A percentile compares a stretch with the other conserved stretches of the same genome.
Conservation (phyloP, 2,888 invertebrate genomes). For the Bombylius major region DNA sequence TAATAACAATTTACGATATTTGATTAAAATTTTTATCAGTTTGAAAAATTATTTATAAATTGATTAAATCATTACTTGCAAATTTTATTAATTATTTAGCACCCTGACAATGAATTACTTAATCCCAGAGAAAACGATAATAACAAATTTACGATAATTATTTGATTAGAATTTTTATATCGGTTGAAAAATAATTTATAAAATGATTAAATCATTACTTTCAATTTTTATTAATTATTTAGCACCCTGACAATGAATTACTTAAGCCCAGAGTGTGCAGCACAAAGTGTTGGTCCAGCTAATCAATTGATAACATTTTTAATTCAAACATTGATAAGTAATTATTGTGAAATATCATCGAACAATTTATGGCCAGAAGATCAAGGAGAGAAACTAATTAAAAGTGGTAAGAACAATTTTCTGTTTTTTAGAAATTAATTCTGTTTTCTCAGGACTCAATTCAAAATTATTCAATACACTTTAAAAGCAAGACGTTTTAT, state of each 20-base stretch:
- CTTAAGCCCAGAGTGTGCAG: constrained; percentile 28
- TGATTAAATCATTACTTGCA: too few species aligned
- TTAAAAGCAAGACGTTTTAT: neutral
- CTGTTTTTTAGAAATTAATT: too few species aligned
- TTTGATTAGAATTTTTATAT: too few species aligned
- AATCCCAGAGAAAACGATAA: constrained; percentile 12
- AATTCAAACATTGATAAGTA: constrained; percentile 44
- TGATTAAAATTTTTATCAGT: too few species aligned
- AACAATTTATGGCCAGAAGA: constrained; percentile 46
- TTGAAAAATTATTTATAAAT: too few species aligned
- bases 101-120: constrained; percentile 26
- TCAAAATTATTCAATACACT: neutral
- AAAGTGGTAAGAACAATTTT: constrained; percentile 26
- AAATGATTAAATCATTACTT: too few species aligned
- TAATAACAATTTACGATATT: too few species aligned
- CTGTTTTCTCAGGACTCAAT: too few species aligned
- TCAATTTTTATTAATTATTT: neutral
- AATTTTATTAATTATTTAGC: neutral
- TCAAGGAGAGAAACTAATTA: constrained; percentile 23
- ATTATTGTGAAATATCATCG: constrained; percentile 46
- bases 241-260: constrained; percentile 24
- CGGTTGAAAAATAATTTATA: too few species aligned
- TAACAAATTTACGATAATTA: too few species aligned
- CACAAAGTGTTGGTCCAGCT: constrained; percentile 31
- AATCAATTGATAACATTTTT: constrained; percentile 44